Conservation (phyloP, 2,113 vertebrate species). For the Morone chrysops region DNA sequence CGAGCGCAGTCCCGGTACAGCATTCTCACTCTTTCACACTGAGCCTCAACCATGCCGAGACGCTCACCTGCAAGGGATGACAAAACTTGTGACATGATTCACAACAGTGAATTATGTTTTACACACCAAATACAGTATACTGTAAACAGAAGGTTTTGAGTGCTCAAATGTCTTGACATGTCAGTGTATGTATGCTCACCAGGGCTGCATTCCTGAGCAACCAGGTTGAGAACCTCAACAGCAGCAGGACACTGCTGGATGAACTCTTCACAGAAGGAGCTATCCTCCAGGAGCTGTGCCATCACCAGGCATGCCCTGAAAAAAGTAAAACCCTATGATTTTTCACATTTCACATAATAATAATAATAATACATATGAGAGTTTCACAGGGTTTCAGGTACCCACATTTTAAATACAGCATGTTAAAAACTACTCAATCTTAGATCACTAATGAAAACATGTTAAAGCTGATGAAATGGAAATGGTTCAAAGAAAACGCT, state of each 20-base stretch:
- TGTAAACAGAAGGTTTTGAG: neutral
- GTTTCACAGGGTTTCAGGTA: neutral
- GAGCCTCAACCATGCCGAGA: constrained; percentile 93
- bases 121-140: neutral
- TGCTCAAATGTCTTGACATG: neutral
- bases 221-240: constrained; percentile 96
- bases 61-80: constrained; percentile 88
- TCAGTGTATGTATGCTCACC: constrained; percentile 81
- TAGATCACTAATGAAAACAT: neutral
- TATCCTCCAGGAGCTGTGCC: constrained; percentile 98
- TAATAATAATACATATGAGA: neutral
- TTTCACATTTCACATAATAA: neutral
- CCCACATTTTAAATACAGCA: neutral
- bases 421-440: neutral
- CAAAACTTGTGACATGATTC: neutral
- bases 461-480: no score
- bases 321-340: neutral
- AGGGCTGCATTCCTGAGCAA: constrained; percentile 97
- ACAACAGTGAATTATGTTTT: neutral
- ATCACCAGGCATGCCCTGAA: constrained; percentile 96
- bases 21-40: constrained; percentile 96
- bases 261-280: constrained; percentile 99
- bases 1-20: constrained; percentile 97
- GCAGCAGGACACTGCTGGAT: constrained; percentile 99
- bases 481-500: neutral